These are phyloP conservation scores for Loxodonta africana DNA, from an alignment of 2,113 vertebrate genomes.

Conservation along the genomic window DNA sequence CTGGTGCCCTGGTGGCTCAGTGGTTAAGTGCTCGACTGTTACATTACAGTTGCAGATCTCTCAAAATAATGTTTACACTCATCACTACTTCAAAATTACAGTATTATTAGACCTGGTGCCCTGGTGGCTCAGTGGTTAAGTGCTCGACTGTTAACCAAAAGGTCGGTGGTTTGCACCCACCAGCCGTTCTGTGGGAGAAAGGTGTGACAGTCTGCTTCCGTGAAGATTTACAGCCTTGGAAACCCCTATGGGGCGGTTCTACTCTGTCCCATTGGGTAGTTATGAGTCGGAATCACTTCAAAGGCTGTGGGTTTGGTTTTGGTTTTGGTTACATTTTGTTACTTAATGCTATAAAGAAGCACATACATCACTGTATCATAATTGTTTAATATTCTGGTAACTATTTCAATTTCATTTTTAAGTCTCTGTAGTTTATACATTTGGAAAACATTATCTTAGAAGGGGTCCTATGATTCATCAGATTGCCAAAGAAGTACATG, in stretches of 20 bases:
- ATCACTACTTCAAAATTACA: neutral
- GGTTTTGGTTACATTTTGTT: conserved; percentile 10
- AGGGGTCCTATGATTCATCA: neutral
- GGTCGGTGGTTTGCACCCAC: too few relatives aligned
- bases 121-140: too few relatives aligned
- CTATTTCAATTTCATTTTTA: conserved; percentile 9
- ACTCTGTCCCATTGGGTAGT: neutral
- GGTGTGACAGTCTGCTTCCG: too few relatives aligned
- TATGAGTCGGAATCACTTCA: neutral
- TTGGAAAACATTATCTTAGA: conserved; percentile 26
- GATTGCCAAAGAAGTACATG: neutral
- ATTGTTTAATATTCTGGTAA: conserved; percentile 20
- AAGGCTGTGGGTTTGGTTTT: neutral
- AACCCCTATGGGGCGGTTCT: too few relatives aligned
- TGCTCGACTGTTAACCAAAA: too few relatives aligned
- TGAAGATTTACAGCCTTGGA: too few relatives aligned
- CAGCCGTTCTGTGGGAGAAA: too few relatives aligned
- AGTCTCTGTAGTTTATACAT: neutral
- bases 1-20: neutral
- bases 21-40: neutral
- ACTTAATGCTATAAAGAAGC: conserved; percentile 40
- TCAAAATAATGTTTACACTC: neutral
- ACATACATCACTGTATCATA: neutral
- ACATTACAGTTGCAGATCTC: neutral
- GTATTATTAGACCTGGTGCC: neutral